Conservation (phyloP, 2,888 invertebrate genomes). For the Phrixothrix hirtus region DNA sequence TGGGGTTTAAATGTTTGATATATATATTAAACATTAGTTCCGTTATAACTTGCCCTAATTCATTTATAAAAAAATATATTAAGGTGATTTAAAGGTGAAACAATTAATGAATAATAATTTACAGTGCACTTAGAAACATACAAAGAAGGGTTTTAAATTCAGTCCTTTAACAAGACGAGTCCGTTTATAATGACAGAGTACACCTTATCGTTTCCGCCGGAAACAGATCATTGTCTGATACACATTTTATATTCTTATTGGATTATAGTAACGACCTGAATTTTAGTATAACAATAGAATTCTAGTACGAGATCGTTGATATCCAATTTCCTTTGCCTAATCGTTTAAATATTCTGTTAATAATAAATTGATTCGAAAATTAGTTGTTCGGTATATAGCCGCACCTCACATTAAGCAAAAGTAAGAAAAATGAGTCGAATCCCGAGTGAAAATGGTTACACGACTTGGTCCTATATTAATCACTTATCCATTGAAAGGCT, state of each 20-base stretch:
- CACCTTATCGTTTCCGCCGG: slow-evolving; percentile 50
- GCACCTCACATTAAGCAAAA: slow-evolving; percentile 22
- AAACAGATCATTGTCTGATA: slow-evolving; percentile 52
- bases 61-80: too few species aligned
- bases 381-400: background rate
- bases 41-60: too few species aligned
- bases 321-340: background rate
- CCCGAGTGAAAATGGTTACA: slow-evolving; percentile 25
- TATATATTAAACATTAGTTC: too few species aligned
- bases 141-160: slow-evolving; percentile 12
- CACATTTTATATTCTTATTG: slow-evolving; percentile 35
- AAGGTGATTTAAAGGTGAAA: too few species aligned
- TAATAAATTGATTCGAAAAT: slow-evolving; percentile 1
- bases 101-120: too few species aligned
- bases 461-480: slow-evolving; percentile 40
- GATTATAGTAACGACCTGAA: slow-evolving; percentile 28
- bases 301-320: slow-evolving; percentile 6
- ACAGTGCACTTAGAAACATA: too few species aligned
- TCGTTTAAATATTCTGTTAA: background rate
- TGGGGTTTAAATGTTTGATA: too few species aligned
- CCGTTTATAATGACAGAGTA: slow-evolving; percentile 49
- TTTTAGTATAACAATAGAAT: slow-evolving; percentile 25
- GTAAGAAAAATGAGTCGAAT: slow-evolving; percentile 34
- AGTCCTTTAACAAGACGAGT: slow-evolving; percentile 40
- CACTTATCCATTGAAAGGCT: slow-evolving; percentile 47